Evolutionary conservation across 2,888 invertebrate genomes (phyloP), one percentile per base, ranked within the genome.

Genomic region (Silvanus unidentatus): DNA sequence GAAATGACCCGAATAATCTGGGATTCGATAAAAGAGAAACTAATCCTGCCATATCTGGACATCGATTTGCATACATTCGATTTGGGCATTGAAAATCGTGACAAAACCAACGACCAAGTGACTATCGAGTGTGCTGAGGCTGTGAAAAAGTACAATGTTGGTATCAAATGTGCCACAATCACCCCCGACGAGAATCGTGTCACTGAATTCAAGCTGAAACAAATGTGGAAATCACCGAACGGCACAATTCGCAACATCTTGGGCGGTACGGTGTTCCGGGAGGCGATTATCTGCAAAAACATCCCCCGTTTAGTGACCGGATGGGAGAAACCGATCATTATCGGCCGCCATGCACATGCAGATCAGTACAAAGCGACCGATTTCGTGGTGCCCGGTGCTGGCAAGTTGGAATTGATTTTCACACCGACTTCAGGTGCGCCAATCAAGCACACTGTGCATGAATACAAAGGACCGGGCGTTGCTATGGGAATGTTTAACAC

Each of bases 361-460:
- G 98, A 98, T 75, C 97, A 96, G 71, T 96, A 96, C 71, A 93
- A 92, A 73, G 97, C 97, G 0, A 94, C 93, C 10, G 98, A 99
- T 73, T 95, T 97, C 72, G 80, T 98, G 9, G 91, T 98, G 0
- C 95, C 96, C 40, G 87, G 88, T 4, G 80, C 85, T 40, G 98
- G 98, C 16, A 91, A 83, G 65, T 74, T 99, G 29, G 88, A 92
- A 65, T 75, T 98, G 43, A 80, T 81, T 16, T 98, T 85, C 75
- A 86, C 83, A 0, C 86, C 92, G 6, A 68, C 74, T 5, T 71
- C 73, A 54, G 84, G 76, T 1, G 76, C 81, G 15, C 8, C 4
- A 12, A 82, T 90, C 50, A 79, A 76, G 39, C 79, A 89, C 62
- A 79, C 81, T 1, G 89, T 97, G 1, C 80, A 94, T 69, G 85